Percentiles rank a stretch among this genome's conserved stretches.
phyloP scores from a whole-genome alignment of 2,888 invertebrate genomes.

The Cerastoderma edule region DNA sequence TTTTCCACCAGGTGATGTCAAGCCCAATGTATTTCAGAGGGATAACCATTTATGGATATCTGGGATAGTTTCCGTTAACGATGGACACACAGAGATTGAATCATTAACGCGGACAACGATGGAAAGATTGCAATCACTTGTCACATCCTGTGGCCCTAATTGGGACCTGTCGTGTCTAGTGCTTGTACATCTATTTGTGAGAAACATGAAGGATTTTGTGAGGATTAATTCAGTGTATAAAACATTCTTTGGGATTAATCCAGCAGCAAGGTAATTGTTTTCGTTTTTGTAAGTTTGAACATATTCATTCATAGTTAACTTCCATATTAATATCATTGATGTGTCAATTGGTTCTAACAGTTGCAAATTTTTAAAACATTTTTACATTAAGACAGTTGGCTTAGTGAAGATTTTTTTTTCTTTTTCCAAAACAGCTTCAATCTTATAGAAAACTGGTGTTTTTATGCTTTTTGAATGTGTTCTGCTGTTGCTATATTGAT shows the following conservation, averaged over 20 bases:
- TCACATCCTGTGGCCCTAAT: conserved; percentile 23
- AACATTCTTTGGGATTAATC: conserved; percentile 91
- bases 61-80: conserved; percentile 53
- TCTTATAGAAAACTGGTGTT: too few relatives aligned
- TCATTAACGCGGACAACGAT: conserved; percentile 55
- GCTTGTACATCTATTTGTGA: conserved; percentile 92
- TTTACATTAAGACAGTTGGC: too few relatives aligned
- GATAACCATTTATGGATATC: conserved; percentile 63
- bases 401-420: too few relatives aligned
- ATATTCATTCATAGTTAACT: too few relatives aligned
- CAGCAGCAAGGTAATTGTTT: conserved; percentile 85
- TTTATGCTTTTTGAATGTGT: too few relatives aligned
- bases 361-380: too few relatives aligned
- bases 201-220: conserved; percentile 92
- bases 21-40: conserved; percentile 15
- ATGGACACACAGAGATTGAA: conserved; percentile 24
- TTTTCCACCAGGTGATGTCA: conserved; percentile 16
- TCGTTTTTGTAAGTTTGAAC: too few relatives aligned
- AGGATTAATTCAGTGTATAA: conserved; percentile 91
- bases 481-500: too few relatives aligned
- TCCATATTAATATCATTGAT: too few relatives aligned
- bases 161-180: conserved; percentile 87
- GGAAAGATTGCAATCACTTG: conserved; percentile 32
- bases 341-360: too few relatives aligned
- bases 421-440: too few relatives aligned